Evolutionary conservation across 2,888 invertebrate genomes (phyloP).

Genomic region (Cyclophora albipunctata): DNA sequence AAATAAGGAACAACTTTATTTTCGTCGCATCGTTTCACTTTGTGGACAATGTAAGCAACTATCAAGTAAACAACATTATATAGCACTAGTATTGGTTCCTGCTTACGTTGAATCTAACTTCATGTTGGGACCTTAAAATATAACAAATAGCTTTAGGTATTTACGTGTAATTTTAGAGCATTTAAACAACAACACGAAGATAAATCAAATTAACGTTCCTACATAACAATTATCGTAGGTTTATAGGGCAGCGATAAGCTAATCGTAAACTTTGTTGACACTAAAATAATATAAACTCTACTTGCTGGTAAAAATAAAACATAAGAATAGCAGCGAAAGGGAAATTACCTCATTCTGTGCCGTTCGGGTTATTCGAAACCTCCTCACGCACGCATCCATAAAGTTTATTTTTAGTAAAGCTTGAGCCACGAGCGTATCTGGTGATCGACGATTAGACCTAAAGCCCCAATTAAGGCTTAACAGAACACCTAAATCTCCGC

Average conservation of each 20-base stretch:
- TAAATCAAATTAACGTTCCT: no score
- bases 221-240: no score
- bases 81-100: slow-evolving; percentile 1
- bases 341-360: slow-evolving; percentile 62
- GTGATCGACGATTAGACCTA: slow-evolving; percentile 54
- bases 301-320: slow-evolving; percentile 52
- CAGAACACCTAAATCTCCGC: slow-evolving; percentile 44
- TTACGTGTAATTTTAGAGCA: no score
- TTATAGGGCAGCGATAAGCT: no score
- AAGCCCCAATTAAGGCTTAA: slow-evolving; percentile 53
- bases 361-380: slow-evolving; percentile 49
- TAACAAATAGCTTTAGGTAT: no score
- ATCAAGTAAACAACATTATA: slow-evolving; percentile 43
- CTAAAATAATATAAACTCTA: slow-evolving; percentile 19
- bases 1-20: slow-evolving; percentile 37
- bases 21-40: slow-evolving; percentile 32
- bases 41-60: slow-evolving; percentile 34
- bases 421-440: slow-evolving; percentile 51
- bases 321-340: slow-evolving; percentile 57
- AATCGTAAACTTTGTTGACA: background rate
- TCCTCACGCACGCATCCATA: slow-evolving; percentile 62
- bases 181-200: no score
- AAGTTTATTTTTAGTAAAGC: slow-evolving; percentile 61
- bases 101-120: slow-evolving; percentile 2
- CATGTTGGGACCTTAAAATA: no score